A percentile compares a stretch with the other conserved stretches of the same genome.
Evolutionary conservation across 2,797 vertebrate genomes (phyloP).

Genomic region (Triplophysa bombifrons): DNA sequence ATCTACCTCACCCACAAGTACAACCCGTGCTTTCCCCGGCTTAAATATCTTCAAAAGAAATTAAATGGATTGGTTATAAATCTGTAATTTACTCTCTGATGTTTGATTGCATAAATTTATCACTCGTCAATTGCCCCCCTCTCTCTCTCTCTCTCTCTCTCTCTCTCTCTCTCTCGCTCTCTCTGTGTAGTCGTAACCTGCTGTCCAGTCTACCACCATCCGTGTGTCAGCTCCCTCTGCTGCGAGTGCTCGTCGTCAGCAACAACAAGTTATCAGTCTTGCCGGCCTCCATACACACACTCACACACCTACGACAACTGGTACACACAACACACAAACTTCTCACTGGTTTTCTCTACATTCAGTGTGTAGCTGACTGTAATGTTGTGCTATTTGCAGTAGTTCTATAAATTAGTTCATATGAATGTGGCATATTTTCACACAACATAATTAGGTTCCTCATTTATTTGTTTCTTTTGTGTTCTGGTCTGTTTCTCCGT

Average conservation of each 20-base stretch:
- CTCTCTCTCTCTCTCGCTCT: neutral
- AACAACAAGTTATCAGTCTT: constrained; percentile 89
- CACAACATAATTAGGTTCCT: neutral
- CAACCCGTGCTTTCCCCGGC: neutral
- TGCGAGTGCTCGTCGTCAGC: constrained; percentile 89
- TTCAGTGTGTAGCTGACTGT: neutral
- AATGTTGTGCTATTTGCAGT: neutral
- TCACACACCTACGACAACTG: constrained; percentile 87
- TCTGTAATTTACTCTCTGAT: neutral
- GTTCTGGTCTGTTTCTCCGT: neutral
- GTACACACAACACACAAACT: constrained; percentile 68
- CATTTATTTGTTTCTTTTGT: constrained; percentile 18
- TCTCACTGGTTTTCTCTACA: neutral
- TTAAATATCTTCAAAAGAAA: neutral
- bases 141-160: neutral
- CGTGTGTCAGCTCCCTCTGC: constrained; percentile 88
- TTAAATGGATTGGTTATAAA: neutral
- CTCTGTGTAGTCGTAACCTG: constrained; percentile 84
- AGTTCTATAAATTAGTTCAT: neutral
- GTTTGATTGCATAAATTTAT: constrained; percentile 3
- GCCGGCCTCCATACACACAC: constrained; percentile 80
- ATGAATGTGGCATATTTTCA: too few relatives aligned
- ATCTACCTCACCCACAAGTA: neutral
- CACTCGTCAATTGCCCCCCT: neutral
- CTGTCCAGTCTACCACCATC: constrained; percentile 82